Conservation (phyloP, 2,797 vertebrate genomes). For the Pipistrellus pygmaeus region DNA sequence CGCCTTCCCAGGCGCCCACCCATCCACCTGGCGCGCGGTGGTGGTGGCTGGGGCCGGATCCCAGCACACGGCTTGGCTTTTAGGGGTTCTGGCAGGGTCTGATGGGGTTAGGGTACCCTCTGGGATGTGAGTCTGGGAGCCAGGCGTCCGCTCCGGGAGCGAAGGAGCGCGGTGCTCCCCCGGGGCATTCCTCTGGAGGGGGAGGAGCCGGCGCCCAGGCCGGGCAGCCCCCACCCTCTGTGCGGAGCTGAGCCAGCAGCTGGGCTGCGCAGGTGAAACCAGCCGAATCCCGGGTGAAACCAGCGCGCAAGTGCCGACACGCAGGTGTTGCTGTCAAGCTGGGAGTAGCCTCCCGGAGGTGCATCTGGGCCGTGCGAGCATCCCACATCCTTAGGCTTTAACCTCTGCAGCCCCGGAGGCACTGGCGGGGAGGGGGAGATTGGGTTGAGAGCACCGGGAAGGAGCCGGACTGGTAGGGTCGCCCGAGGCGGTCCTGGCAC, state of each 20-base stretch:
- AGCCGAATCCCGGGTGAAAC: constrained; percentile 66
- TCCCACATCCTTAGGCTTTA: background rate
- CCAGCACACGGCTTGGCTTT: too few species aligned
- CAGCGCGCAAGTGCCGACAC: constrained; percentile 58
- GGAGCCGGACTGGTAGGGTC: background rate
- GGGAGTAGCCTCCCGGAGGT: constrained; percentile 55
- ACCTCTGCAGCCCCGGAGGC: background rate
- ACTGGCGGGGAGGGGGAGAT: background rate
- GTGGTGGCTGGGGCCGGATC: background rate
- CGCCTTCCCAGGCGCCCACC: constrained; percentile 58
- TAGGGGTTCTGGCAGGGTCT: too few species aligned
- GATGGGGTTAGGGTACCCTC: background rate
- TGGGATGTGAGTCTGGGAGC: background rate
- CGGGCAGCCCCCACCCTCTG: background rate
- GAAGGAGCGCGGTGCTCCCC: background rate
- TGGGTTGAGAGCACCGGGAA: background rate
- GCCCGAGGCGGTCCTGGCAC: constrained; percentile 60
- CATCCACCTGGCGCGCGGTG: background rate
- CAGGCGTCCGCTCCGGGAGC: background rate
- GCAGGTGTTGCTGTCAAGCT: constrained; percentile 32
- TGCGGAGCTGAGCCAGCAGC: background rate
- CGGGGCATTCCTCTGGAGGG: background rate
- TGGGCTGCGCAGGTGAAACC: background rate
- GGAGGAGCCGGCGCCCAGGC: background rate
- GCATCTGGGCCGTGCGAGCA: background rate